phyloP scores from a whole-genome alignment of 2,888 invertebrate species.

The Acrocyrtus sp. region DNA sequence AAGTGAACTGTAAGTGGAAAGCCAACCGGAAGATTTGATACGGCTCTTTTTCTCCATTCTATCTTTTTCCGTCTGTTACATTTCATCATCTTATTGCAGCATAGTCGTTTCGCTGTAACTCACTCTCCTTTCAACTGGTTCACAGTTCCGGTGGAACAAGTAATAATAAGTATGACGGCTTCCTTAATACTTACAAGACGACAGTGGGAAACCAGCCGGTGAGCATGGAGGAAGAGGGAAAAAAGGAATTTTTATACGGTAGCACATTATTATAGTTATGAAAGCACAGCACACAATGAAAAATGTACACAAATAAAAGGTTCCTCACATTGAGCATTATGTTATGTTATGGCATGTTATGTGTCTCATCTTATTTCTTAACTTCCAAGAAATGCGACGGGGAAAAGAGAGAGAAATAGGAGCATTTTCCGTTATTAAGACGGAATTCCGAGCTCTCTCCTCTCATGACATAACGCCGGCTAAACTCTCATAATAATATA shows the following conservation, averaged over 20 bases:
- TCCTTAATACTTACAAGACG: conserved; percentile 31
- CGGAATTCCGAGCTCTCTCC: conserved; percentile 44
- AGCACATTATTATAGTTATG: not conserved
- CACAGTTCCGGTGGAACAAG: conserved; percentile 32
- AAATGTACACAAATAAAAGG: conserved; percentile 29
- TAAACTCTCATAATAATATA: conserved; percentile 50
- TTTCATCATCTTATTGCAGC: conserved; percentile 41
- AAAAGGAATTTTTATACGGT: not conserved
- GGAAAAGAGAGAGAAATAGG: conserved; percentile 31
- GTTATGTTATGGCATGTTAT: conserved; percentile 41
- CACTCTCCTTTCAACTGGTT: conserved; percentile 35
- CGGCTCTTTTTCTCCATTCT: conserved; percentile 42
- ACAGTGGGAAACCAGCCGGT: too few relatives aligned
- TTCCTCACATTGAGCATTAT: conserved; percentile 40
- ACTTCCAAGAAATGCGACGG: conserved; percentile 14
- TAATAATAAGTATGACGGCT: conserved; percentile 46
- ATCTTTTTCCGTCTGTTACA: conserved; percentile 33
- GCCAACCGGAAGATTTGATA: conserved; percentile 55
- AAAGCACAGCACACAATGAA: conserved; percentile 10
- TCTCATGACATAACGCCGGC: conserved; percentile 34
- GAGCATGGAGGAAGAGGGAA: not conserved
- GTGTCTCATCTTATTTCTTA: conserved; percentile 33
- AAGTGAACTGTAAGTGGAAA: conserved; percentile 54
- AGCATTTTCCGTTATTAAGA: conserved; percentile 49
- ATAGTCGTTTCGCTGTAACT: too few relatives aligned